Percentiles rank a stretch among this genome's conserved stretches.
Evolutionary conservation across 2,797 vertebrate genomes (phyloP).

Genomic region (Crocidura indochinensis): DNA sequence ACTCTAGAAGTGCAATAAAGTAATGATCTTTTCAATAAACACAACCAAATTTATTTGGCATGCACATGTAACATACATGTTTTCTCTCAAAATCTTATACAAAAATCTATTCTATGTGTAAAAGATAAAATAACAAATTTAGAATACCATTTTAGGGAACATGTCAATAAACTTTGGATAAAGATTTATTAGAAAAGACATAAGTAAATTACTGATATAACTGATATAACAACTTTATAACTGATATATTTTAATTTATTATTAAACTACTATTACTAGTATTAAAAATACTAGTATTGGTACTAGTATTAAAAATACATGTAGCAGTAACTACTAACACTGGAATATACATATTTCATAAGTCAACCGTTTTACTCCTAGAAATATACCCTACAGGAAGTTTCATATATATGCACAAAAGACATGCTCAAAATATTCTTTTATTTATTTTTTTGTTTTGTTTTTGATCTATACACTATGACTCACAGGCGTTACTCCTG

Average conservation of each 20-base stretch:
- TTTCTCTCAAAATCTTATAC: background rate
- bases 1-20: background rate
- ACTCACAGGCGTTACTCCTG: too few species aligned
- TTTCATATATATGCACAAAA: background rate
- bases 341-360: background rate
- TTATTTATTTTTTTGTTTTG: too few species aligned
- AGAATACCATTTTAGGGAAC: background rate
- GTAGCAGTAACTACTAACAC: constrained; percentile 1
- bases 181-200: constrained; percentile 38
- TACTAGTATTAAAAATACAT: background rate
- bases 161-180: background rate
- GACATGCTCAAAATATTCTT: background rate
- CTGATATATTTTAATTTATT: too few species aligned
- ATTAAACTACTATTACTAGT: background rate
- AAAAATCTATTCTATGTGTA: background rate
- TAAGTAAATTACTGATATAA: background rate
- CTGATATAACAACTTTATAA: too few species aligned
- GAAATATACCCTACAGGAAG: background rate
- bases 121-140: constrained; percentile 8
- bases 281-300: constrained; percentile 33
- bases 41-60: background rate
- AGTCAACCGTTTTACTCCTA: constrained; percentile 19
- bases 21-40: constrained; percentile 28
- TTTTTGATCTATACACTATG: too few species aligned
- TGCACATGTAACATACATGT: background rate